Base-by-base conservation (phyloP, 1,140 invertebrate genomes). In the Neodiprion lecontei region DNA sequence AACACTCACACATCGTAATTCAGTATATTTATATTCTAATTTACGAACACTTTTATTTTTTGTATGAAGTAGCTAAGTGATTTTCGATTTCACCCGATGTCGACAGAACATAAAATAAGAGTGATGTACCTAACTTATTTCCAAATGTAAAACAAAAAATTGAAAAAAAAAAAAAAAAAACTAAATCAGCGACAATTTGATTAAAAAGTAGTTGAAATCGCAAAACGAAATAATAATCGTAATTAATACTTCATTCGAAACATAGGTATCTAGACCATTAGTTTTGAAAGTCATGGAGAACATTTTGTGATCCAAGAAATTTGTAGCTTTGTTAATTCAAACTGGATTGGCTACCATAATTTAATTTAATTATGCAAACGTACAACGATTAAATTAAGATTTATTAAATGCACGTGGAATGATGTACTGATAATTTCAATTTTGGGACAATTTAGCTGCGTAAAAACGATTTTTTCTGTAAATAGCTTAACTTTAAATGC, bases 331-430 rank as follows among this genome's bases (percentile, higher is more conserved):
- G 11, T 61, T 61, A 61, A 61, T 61, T 61, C 53, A 61, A 61
- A 61, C 53, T 61, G 5, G n/a, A 17, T 61, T 61, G 11, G 53
- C 53, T 61, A 14, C 53, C n/a, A 17, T 61, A 61, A 61, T 61
- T 61, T 61, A 17, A 14, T 61, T 40, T 40, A 40, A 0, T 40
- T 40, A 40, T 40, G 28, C 28, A 40, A 40, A 40, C 5, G 28
- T 40, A 40, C 28, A 5, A 40, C 28, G n/a, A 12, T 17, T 61
- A 61, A 61, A 61, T 61, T 61, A 61, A 5, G 28, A 40, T 40
- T 40, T 61, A 61, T 12, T 61, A 61, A 61, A 61, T 61, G 53
- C 53, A 17, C n/a, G 53, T 61, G 53, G 53, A 61, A 61, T 61
- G 53, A 5, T 61, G 53, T 17, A 17, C n/a, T 61, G 53, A 9